These are phyloP conservation scores for Scaptomyza cyrtandrae DNA, from an alignment of 2,888 invertebrate species.

Conservation along the genomic window DNA sequence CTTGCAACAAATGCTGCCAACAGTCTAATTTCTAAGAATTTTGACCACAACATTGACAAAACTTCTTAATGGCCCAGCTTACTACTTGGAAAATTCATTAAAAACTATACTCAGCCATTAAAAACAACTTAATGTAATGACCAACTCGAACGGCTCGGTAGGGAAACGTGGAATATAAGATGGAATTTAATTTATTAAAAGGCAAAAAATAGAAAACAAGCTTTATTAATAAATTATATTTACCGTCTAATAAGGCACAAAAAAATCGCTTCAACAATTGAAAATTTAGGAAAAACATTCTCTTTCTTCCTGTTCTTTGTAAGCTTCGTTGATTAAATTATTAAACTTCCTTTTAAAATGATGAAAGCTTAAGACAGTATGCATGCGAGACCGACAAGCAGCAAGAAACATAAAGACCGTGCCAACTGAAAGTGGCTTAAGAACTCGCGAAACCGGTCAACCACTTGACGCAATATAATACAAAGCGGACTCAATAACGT, in stretches of 20 bases:
- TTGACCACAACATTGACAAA: slow-evolving; percentile 29
- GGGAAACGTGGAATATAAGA: slow-evolving; percentile 1
- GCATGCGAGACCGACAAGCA: neutral
- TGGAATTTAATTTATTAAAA: neutral
- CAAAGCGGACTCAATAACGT: neutral
- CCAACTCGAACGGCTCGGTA: slow-evolving; percentile 11
- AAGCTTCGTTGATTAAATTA: neutral
- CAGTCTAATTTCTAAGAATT: slow-evolving; percentile 33
- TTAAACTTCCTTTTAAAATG: neutral
- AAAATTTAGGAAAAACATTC: too few species aligned
- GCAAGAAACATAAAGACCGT: neutral
- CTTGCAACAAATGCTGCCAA: slow-evolving; percentile 53
- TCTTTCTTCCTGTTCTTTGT: too few species aligned
- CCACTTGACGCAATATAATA: neutral
- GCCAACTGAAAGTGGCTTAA: neutral
- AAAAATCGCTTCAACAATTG: too few species aligned
- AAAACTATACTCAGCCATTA: slow-evolving; percentile 23
- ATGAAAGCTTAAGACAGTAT: neutral
- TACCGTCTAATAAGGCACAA: too few species aligned
- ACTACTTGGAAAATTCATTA: slow-evolving; percentile 18
- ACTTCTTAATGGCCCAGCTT: slow-evolving; percentile 32
- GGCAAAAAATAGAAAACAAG: neutral
- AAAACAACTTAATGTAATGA: slow-evolving; percentile 26
- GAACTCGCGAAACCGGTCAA: neutral
- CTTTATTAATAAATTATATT: neutral